Evolutionary conservation across 2,113 vertebrate species (phyloP), one percentile per base, ranked within the genome.

Genomic region (Salvelinus sp.): DNA sequence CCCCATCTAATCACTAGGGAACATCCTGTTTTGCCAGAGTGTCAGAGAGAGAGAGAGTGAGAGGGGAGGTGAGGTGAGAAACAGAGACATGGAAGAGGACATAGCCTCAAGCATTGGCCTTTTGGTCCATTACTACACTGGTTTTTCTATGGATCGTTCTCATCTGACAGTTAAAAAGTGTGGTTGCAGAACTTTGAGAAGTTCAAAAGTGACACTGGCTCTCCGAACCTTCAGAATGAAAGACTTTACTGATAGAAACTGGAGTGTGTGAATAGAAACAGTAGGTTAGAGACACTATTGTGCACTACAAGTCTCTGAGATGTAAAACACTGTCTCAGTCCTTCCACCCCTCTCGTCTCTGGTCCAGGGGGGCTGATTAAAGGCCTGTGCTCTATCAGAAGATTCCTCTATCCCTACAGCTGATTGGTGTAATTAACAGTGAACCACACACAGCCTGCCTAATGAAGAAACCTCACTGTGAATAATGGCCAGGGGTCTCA

Each of bases 331-430:
- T n/a, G 13, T 38, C 28, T 68, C 66, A 30, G 27, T 68, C 30
- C 50, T 54, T 54, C 50, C 50, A 54, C 18, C 1, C 18, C 20
- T 76, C 28, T 83, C 57, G 47, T 28, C 22, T 69, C 62, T 27
- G 66, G 23, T 47, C 23, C 47, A 47, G 22, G 10, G 23, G 44
- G 30, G 47, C 44, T 50, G 70, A 58, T 72, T 3, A 27, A 67
- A 66, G 71, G 62, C 57, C 1, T 50, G 50, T 60, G 70, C 50
- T 30, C 18, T 47, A 23, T 72, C 79, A 76, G 79, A 72, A 77
- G 23, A 47, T 12, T 12, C 66, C 50, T 20, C 18, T 72, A 50
- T 28, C 25, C 50, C 50, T 22, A 12, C 27, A 10, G 3, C 50
- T 54, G 50, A 16, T 48, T 64, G 64, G 47, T 73, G 48, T 63